A percentile compares a stretch with the other conserved stretches of the same genome.
These are phyloP conservation scores for Eupithecia dodoneata DNA, from an alignment of 2,888 invertebrate genomes.

Conservation along the genomic window DNA sequence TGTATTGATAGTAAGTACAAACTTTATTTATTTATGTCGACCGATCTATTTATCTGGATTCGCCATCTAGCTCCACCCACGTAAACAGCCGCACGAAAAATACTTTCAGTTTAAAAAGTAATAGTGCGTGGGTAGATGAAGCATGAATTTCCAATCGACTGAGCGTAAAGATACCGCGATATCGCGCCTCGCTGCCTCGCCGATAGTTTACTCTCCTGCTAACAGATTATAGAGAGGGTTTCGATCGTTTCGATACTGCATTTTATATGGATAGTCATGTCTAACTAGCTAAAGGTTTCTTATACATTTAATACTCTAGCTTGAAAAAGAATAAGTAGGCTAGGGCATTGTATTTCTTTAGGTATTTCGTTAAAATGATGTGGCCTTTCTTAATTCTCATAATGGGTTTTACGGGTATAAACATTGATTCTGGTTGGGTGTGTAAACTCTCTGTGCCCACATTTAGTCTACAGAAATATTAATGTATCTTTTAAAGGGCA, in stretches of 20 bases:
- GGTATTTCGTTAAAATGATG: neutral
- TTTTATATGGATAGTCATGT: neutral
- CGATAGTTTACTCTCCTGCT: constrained; percentile 41
- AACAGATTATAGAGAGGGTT: constrained; percentile 1
- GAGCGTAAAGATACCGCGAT: constrained; percentile 81
- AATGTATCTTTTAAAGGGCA: too few species aligned
- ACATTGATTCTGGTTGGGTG: neutral
- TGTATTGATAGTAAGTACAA: too few species aligned
- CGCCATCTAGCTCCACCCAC: neutral
- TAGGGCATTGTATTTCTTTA: neutral
- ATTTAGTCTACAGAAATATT: too few species aligned
- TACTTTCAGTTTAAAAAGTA: constrained; percentile 8
- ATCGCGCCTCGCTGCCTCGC: constrained; percentile 76
- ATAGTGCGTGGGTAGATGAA: constrained; percentile 60
- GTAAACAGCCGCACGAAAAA: neutral
- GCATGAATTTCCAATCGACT: constrained; percentile 74
- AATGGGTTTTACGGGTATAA: neutral
- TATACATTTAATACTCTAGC: neutral
- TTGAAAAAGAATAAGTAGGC: too few species aligned
- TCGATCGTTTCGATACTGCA: neutral
- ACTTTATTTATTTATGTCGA: too few species aligned
- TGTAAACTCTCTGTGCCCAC: too few species aligned
- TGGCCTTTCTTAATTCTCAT: neutral
- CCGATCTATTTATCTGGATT: too few species aligned
- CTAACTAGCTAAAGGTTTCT: neutral